Conservation (phyloP, 2,888 invertebrate genomes). For the Drosophila incognita region DNA sequence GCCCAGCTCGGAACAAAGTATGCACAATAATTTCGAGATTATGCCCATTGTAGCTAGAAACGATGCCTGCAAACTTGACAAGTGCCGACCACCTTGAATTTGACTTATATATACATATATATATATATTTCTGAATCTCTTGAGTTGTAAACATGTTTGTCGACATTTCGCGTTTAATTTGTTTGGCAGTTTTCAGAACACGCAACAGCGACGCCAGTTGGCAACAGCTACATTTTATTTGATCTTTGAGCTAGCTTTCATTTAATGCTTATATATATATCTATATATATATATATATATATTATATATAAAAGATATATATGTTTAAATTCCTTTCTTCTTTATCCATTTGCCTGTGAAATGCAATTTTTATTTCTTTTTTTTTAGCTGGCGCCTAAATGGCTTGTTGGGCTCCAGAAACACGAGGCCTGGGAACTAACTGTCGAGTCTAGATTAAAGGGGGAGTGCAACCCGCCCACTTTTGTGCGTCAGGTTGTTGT, state of each 20-base stretch:
- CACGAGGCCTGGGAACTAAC: slow-evolving; percentile 4
- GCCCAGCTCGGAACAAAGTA: not conserved
- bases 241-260: not conserved
- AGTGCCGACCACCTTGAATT: slow-evolving; percentile 70
- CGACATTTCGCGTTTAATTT: slow-evolving; percentile 41
- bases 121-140: slow-evolving; percentile 36
- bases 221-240: not conserved
- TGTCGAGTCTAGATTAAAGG: not conserved
- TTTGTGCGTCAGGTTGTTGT: not conserved
- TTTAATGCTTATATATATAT: no score
- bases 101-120: slow-evolving; percentile 42
- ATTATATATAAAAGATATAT: not conserved
- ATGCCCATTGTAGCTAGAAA: slow-evolving; percentile 20
- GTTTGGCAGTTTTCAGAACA: slow-evolving; percentile 14
- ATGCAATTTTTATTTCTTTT: not conserved
- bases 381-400: not conserved
- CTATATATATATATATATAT: no score
- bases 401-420: not conserved
- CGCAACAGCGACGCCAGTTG: slow-evolving; percentile 23
- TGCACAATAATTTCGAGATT: not conserved
- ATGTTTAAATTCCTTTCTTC: not conserved
- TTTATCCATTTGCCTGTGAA: not conserved
- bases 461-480: slow-evolving; percentile 3
- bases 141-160: slow-evolving; percentile 65
- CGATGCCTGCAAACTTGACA: slow-evolving; percentile 40